Evolutionary conservation across 2,888 invertebrate genomes (phyloP), one percentile per base, ranked within the genome.

Genomic region (Dioctria rufipes): DNA sequence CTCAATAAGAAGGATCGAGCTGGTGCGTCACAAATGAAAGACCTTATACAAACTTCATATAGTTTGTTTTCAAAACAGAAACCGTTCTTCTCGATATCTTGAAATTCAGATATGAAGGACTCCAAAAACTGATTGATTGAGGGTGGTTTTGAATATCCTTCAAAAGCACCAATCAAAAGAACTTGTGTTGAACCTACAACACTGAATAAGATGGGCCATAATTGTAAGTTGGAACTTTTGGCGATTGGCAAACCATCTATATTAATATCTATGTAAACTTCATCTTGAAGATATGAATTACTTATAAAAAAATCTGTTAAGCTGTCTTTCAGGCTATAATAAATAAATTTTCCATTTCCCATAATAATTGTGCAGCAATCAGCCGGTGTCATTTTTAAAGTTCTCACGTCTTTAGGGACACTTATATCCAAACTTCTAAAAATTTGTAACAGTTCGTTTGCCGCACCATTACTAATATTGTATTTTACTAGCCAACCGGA

Each of bases 181-280:
- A 54, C 63, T 39, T 63, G 37, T 39, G 5, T 9, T 6, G 63
- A 4, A 3, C 40, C 63, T 49, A 51, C 13, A 6, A 78, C 51
- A 39, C 3, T 39, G 46, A 46, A 25, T 63, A 78, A 51, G 51
- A 78, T 78, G 43, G 77, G 77, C 77, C 65, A 78, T 40, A 65
- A n/a, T 13, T 49, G 43, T 5, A 49, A 49, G 13, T 77, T 43
- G 2, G 77, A 77, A 43, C 61, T 46, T 77, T 77, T 77, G 13
- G 77, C 11, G 8, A 73, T 51, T 60, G 60, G 73, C 8, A 58
- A 49, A 9, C 61, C 77, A 77, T 77, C 46, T n/a, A 77, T 77
- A 46, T 63, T 77, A 25, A 77, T 5, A 63, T 77, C 61, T 8
- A 77, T 49, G 43, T 63, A 42, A 49, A 49, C 61, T 77, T 77